A percentile compares a stretch with the other conserved stretches of the same genome.
Evolutionary conservation across 2,113 vertebrate genomes (phyloP).

Genomic region (Melospiza melodia): DNA sequence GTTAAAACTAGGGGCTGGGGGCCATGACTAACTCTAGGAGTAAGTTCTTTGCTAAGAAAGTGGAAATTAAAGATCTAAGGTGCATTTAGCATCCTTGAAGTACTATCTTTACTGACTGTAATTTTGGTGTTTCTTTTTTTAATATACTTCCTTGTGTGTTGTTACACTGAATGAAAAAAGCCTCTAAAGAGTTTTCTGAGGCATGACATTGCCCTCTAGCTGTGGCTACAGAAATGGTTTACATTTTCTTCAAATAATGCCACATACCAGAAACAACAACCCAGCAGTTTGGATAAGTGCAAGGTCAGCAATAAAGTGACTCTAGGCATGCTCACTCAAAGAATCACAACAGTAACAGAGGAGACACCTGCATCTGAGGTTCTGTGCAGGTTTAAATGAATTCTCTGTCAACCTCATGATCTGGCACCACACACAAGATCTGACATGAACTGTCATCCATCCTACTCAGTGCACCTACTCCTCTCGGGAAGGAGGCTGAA

Average conservation of each 20-base stretch:
- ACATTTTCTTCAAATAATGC: neutral
- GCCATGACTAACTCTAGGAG: neutral
- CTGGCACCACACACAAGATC: neutral
- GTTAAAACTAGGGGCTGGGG: neutral
- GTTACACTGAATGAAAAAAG: neutral
- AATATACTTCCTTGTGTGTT: neutral
- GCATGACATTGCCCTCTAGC: constrained; percentile 34
- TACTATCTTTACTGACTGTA: neutral
- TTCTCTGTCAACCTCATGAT: neutral
- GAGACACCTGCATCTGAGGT: neutral
- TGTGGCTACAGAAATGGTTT: neutral
- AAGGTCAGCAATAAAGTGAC: neutral
- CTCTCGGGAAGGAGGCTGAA: neutral
- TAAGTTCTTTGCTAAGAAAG: neutral
- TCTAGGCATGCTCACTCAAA: neutral
- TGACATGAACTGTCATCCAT: neutral
- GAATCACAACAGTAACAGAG: too few relatives aligned
- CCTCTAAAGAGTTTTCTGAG: neutral
- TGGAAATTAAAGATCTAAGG: neutral
- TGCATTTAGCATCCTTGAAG: neutral
- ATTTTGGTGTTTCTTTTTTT: neutral
- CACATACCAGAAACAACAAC: neutral
- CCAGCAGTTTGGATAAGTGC: neutral
- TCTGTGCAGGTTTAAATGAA: neutral
- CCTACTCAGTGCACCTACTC: neutral